A percentile compares a stretch with the other conserved stretches of the same genome.
phyloP scores from a whole-genome alignment of 2,888 invertebrate genomes.

The Macrostomum cliftonense region DNA sequence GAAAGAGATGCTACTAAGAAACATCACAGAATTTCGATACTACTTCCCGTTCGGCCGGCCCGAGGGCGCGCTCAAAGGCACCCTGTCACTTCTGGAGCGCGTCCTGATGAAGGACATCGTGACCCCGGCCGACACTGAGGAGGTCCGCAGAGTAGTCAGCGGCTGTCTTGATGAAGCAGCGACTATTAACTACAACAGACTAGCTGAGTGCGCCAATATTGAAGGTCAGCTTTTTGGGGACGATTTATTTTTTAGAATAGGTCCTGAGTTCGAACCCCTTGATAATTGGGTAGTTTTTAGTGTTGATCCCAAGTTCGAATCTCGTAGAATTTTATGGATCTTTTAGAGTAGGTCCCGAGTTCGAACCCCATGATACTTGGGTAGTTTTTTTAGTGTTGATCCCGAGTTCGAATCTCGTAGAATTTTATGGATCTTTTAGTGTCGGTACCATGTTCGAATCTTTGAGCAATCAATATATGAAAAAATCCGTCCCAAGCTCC shows the following conservation, averaged over 20 bases:
- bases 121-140: slow-evolving; percentile 80
- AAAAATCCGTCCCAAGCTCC: too few relatives aligned
- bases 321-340: too few relatives aligned
- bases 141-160: slow-evolving; percentile 82
- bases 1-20: slow-evolving; percentile 73
- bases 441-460: too few relatives aligned
- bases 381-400: too few relatives aligned
- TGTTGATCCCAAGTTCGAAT: too few relatives aligned
- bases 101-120: slow-evolving; percentile 97
- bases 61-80: slow-evolving; percentile 87
- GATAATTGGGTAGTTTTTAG: background rate
- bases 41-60: slow-evolving; percentile 97
- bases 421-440: too few relatives aligned
- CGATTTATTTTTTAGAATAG: too few relatives aligned
- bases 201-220: slow-evolving; percentile 87
- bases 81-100: slow-evolving; percentile 77
- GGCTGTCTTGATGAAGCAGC: slow-evolving; percentile 94
- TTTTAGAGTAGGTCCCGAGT: too few relatives aligned
- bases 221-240: slow-evolving; percentile 73
- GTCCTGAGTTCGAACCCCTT: too few relatives aligned
- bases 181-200: slow-evolving; percentile 78
- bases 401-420: too few relatives aligned
- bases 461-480: too few relatives aligned
- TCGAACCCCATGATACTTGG: too few relatives aligned
- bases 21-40: slow-evolving; percentile 95